Evolutionary conservation across 2,113 vertebrate genomes (phyloP).

Genomic region (Montifringilla adamsi): DNA sequence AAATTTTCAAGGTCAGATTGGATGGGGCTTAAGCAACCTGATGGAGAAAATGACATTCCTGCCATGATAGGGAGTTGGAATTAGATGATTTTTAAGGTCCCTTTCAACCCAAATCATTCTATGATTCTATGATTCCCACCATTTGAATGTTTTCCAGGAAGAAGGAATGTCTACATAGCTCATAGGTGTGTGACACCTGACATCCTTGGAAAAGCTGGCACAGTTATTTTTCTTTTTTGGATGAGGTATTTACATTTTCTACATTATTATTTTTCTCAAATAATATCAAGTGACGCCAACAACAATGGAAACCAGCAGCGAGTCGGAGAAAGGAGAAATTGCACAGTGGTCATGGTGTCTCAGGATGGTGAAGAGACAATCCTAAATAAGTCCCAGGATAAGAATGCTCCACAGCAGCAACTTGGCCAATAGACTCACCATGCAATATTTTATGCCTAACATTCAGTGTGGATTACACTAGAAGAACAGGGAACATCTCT

Average conservation of each 20-base stretch:
- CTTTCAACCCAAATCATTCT: not conserved
- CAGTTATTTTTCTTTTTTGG: not conserved
- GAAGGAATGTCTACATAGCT: not conserved
- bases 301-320: not conserved
- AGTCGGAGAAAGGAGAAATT: not conserved
- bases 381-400: not conserved
- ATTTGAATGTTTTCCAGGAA: not conserved
- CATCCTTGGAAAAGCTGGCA: not conserved
- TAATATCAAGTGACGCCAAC: not conserved
- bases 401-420: not conserved
- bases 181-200: fast-evolving
- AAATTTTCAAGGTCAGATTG: not conserved
- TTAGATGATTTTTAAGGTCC: not conserved
- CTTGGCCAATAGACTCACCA: not conserved
- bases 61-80: not conserved
- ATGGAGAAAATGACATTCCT: not conserved
- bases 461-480: not conserved
- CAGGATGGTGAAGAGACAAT: not conserved
- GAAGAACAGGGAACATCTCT: not conserved
- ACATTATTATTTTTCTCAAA: not conserved
- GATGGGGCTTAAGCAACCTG: not conserved
- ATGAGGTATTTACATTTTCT: not conserved
- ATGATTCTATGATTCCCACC: not conserved
- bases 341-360: not conserved
- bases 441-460: not conserved